These are phyloP conservation scores for Albula glossodonta DNA, from an alignment of 2,113 vertebrate species.

Conservation along the genomic window DNA sequence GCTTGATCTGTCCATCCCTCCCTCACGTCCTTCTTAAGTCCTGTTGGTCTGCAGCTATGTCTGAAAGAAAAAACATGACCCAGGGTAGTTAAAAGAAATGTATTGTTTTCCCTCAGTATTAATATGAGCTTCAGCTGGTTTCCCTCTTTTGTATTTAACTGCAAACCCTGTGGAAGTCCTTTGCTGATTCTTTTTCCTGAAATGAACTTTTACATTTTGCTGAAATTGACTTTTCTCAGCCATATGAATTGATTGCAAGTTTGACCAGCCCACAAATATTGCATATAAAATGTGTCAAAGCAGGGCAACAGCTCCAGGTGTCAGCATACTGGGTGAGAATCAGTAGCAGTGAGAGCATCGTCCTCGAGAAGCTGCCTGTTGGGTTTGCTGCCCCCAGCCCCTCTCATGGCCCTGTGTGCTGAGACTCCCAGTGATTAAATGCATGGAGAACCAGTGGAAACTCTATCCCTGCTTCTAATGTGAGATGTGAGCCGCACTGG, in stretches of 20 bases:
- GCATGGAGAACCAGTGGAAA: conserved; percentile 68
- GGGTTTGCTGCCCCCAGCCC: neutral
- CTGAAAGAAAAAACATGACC: neutral
- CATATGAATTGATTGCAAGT: neutral
- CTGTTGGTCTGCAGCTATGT: neutral
- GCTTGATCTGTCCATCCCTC: conserved; percentile 50
- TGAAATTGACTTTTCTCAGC: neutral
- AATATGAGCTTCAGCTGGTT: too few relatives aligned
- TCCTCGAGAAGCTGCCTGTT: neutral
- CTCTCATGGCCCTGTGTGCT: neutral
- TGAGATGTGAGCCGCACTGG: conserved; percentile 60
- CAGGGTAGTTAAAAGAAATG: neutral
- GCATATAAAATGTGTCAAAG: neutral
- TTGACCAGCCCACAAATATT: neutral
- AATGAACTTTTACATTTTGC: neutral
- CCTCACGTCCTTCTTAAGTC: conserved; percentile 34
- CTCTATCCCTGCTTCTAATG: conserved; percentile 65
- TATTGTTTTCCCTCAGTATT: neutral
- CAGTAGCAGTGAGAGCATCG: neutral
- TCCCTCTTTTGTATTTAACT: neutral
- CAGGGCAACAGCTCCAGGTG: too few relatives aligned
- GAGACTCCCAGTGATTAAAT: conserved; percentile 63
- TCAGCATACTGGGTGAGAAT: neutral
- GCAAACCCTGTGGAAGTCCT: neutral
- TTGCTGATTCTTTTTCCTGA: neutral